Conservation (phyloP, 1,140 invertebrate species). For the Aporrectodea caliginosa region DNA sequence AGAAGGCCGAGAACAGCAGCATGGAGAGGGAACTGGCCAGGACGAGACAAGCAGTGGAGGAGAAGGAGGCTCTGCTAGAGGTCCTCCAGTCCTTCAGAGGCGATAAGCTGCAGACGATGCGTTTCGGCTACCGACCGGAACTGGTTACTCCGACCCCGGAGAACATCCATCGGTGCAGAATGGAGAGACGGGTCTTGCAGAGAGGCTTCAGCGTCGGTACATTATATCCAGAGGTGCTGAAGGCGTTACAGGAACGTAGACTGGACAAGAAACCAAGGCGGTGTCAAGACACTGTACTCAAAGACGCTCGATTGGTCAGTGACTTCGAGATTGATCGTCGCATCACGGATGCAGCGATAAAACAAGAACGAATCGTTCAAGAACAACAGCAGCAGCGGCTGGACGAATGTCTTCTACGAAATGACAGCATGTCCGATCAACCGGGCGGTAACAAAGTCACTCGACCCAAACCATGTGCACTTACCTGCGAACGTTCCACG, state of each 20-base stretch:
- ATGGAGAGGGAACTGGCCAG: not conserved
- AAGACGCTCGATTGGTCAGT: too few species aligned
- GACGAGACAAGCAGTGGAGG: not conserved
- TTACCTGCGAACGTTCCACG: too few species aligned
- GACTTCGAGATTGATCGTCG: too few species aligned
- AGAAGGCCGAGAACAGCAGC: not conserved
- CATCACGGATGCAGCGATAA: too few species aligned
- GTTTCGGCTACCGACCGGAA: not conserved
- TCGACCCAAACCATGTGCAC: too few species aligned
- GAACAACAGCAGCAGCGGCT: too few species aligned
- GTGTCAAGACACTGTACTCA: too few species aligned
- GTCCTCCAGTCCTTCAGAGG: not conserved
- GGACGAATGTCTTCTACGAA: too few species aligned
- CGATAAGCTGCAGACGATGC: not conserved
- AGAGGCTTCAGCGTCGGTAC: not conserved
- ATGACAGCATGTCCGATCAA: too few species aligned
- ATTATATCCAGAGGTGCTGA: not conserved
- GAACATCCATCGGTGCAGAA: not conserved
- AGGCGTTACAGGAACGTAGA: not conserved
- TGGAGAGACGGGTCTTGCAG: not conserved
- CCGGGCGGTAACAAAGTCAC: too few species aligned
- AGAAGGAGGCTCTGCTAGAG: not conserved
- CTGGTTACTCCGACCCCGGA: not conserved
- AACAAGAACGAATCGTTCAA: too few species aligned
- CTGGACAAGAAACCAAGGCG: too few species aligned